These are phyloP conservation scores for Forbesichthys papilliferus DNA, from an alignment of 2,113 vertebrate genomes.

Conservation along the genomic window DNA sequence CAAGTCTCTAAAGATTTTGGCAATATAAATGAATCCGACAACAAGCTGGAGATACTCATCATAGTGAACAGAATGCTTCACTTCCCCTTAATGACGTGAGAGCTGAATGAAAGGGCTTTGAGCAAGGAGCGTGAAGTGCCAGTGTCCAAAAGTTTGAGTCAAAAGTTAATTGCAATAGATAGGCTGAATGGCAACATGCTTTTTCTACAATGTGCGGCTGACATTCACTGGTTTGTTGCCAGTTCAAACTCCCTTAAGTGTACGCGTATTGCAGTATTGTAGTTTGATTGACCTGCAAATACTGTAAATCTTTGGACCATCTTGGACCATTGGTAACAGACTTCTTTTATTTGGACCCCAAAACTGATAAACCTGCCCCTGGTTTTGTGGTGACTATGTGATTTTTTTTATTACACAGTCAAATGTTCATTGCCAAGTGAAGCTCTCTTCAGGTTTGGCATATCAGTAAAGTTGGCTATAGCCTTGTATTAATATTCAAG, in stretches of 20 bases:
- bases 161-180: slow-evolving; percentile 60
- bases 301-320: too few species aligned
- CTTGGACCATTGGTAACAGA: too few species aligned
- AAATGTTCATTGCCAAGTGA: background rate
- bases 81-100: slow-evolving; percentile 48
- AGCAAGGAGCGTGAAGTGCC: slow-evolving; percentile 38
- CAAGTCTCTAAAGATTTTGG: slow-evolving; percentile 39
- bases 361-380: too few species aligned
- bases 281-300: too few species aligned
- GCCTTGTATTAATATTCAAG: background rate
- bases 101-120: slow-evolving; percentile 63
- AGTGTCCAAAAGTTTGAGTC: slow-evolving; percentile 52
- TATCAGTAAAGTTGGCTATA: slow-evolving; percentile 5
- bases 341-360: too few species aligned
- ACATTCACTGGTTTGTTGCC: too few species aligned
- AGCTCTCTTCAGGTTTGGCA: background rate
- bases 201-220: too few species aligned
- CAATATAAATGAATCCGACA: slow-evolving; percentile 68
- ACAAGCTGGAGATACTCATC: slow-evolving; percentile 44
- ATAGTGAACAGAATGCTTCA: slow-evolving; percentile 58
- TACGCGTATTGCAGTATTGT: too few species aligned
- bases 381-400: too few species aligned
- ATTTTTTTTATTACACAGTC: background rate
- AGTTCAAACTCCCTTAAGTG: too few species aligned
- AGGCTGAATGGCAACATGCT: background rate